Conservation (phyloP, 2,888 invertebrate genomes). For the Tenthredo scrophulariae region DNA sequence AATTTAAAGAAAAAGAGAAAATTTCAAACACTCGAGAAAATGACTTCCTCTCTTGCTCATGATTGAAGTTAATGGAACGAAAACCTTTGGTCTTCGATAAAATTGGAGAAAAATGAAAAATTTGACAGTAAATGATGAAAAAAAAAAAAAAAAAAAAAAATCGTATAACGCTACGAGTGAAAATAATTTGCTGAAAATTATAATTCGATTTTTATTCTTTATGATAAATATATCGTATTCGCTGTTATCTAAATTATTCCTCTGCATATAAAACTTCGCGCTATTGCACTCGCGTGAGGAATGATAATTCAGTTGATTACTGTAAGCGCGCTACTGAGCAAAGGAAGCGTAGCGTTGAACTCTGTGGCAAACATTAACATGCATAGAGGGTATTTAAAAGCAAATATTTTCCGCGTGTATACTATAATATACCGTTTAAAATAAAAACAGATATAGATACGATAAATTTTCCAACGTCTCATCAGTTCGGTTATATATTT, state of each 20-base stretch:
- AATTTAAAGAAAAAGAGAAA: not conserved
- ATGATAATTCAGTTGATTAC: not conserved
- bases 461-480: not conserved
- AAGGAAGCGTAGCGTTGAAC: not conserved
- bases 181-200: not conserved
- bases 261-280: too few species aligned
- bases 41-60: constrained; percentile 18
- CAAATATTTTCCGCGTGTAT: not conserved
- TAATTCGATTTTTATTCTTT: not conserved
- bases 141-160: not conserved
- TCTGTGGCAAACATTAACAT: not conserved
- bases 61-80: not conserved
- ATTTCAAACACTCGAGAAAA: constrained; percentile 30
- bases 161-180: not conserved
- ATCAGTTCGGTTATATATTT: not conserved
- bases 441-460: not conserved
- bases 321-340: not conserved
- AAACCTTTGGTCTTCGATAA: not conserved
- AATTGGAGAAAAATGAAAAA: not conserved
- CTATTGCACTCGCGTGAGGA: not conserved
- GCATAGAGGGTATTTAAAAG: not conserved
- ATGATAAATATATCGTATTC: not conserved
- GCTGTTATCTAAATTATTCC: not conserved
- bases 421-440: not conserved
- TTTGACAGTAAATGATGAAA: too few species aligned